A percentile compares a stretch with the other conserved stretches of the same genome.
Conservation (phyloP, 2,888 invertebrate genomes). For the Camptogramma bilineatum region DNA sequence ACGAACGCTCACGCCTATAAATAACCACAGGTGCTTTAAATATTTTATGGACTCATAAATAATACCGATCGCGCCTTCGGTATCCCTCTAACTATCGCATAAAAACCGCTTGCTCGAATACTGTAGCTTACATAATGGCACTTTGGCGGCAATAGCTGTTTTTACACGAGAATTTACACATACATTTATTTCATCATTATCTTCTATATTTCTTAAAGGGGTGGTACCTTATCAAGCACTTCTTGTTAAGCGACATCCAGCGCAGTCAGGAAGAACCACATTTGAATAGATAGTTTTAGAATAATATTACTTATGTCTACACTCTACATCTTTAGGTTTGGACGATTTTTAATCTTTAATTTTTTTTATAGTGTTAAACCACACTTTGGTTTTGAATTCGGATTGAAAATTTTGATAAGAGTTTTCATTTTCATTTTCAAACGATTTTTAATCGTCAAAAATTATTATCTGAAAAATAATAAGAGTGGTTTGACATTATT, state of each 20-base stretch:
- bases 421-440: too few species aligned
- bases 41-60: slow-evolving; percentile 70
- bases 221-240: neutral
- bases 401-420: too few species aligned
- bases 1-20: slow-evolving; percentile 52
- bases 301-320: too few species aligned
- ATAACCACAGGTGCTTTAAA: slow-evolving; percentile 69
- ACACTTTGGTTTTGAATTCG: too few species aligned
- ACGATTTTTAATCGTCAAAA: too few species aligned
- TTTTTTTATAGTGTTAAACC: too few species aligned
- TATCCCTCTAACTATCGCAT: slow-evolving; percentile 50
- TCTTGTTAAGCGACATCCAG: neutral
- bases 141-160: slow-evolving; percentile 28
- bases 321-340: too few species aligned
- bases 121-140: slow-evolving; percentile 35
- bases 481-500: too few species aligned
- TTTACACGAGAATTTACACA: slow-evolving; percentile 24
- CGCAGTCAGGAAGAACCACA: too few species aligned
- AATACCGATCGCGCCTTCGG: slow-evolving; percentile 50
- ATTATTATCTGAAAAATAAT: too few species aligned
- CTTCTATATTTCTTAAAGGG: neutral
- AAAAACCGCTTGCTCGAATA: slow-evolving; percentile 49
- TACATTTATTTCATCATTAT: slow-evolving; percentile 7
- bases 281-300: too few species aligned
- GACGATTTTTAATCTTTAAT: too few species aligned